Evolutionary conservation across 2,888 invertebrate species (phyloP), one percentile per base, ranked within the genome.

Genomic region (Ormyrus pomaceus): DNA sequence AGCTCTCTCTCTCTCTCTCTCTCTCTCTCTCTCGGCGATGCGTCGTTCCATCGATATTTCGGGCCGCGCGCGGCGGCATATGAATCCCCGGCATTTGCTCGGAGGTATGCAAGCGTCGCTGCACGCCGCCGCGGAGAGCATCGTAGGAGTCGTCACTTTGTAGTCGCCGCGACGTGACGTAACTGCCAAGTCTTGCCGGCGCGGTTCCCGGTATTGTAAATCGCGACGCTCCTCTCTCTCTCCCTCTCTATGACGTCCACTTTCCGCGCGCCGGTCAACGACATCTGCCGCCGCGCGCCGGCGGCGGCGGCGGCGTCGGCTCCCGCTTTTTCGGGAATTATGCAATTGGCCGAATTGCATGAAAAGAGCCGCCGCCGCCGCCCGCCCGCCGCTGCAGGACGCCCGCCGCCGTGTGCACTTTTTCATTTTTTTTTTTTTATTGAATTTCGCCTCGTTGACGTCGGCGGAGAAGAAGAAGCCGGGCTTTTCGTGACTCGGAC

Each of bases 151-250:
- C 84, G 86, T 78, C 76, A 82, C 82, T 90, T 90, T 90, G 90
- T 90, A 89, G 89, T 90, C 86, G 89, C 90, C 89, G 90, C 90
- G 88, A 90, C 90, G 90, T 90, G 90, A 89, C 87, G 88, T 86
- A 90, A 89, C 88, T 89, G 87, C 86, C 86, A 90, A 90, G 87
- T 86, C 85, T 83, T 86, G 19, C 10, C 13, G 85, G 79, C 86
- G 86, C 87, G 87, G 87, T 89, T 89, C 89, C 85, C 85, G 86
- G 89, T 89, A 89, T 88, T 88, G 85, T 77, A 82, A 55, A 89
- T 88, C 88, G 85, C 77, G 82, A 55, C 77, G 75, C 77, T 81
- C 68, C 80, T 70, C 75, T 81, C 69, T 83, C 77, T 74, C 69
- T 79, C 59, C 76, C 73, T 55, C 45, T 59, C 58, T 66, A 55